phyloP scores from a whole-genome alignment of 2,113 vertebrate species.

The Xiphorhynchus elegans region DNA sequence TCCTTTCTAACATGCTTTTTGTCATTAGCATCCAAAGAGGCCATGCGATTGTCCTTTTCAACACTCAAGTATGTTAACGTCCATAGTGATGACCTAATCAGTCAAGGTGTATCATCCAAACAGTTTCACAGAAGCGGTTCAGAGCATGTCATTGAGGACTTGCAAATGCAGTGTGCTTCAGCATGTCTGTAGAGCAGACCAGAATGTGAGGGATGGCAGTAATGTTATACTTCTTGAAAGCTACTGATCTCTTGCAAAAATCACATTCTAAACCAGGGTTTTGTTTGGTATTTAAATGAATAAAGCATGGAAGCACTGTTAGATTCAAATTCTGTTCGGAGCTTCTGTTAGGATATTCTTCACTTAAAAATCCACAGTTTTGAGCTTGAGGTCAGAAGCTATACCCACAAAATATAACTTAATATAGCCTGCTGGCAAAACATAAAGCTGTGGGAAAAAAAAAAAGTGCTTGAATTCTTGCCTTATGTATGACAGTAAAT shows the following conservation, averaged over 20 bases:
- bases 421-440: not conserved
- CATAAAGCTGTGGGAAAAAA: not conserved
- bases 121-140: conserved; percentile 14
- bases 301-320: not conserved
- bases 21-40: conserved; percentile 39
- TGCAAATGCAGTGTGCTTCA: conserved; percentile 42
- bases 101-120: conserved; percentile 43
- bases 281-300: not conserved
- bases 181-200: not conserved
- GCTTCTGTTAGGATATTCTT: not conserved
- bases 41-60: conserved; percentile 39
- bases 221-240: not conserved
- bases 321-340: not conserved
- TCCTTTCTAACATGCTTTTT: conserved; percentile 59
- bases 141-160: conserved; percentile 4
- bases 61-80: conserved; percentile 56
- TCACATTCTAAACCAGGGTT: not conserved
- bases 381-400: not conserved
- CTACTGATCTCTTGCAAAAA: not conserved
- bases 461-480: not conserved
- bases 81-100: conserved; percentile 48
- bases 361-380: not conserved
- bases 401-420: not conserved
- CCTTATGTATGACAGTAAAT: not conserved
- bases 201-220: not conserved